Conservation (phyloP, 1,140 invertebrate genomes). For the Armadillidium nasatum region DNA sequence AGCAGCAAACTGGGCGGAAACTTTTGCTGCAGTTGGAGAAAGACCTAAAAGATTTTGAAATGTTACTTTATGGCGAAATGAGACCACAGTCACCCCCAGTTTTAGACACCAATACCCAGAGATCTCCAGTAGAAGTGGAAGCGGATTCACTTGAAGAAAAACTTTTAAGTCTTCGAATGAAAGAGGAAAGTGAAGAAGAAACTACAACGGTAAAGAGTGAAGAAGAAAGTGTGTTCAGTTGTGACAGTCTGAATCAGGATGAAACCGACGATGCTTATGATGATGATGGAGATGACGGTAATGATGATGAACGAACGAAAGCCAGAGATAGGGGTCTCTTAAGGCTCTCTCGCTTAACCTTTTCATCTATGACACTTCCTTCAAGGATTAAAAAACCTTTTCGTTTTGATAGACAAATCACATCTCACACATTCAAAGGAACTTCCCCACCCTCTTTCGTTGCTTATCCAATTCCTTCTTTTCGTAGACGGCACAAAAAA, state of each 20-base stretch:
- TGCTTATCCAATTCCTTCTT: no score
- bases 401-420: not conserved
- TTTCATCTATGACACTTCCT: not conserved
- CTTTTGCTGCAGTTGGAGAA: constrained; percentile 38
- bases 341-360: not conserved
- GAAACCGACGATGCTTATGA: constrained; percentile 20
- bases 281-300: constrained; percentile 22
- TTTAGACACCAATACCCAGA: constrained; percentile 29
- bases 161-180: not conserved
- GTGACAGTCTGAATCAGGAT: constrained; percentile 42
- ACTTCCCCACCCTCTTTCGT: constrained; percentile 26
- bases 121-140: not conserved
- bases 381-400: not conserved
- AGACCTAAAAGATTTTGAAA: constrained; percentile 38
- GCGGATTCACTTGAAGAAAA: constrained; percentile 8
- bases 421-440: constrained; percentile 16
- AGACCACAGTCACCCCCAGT: constrained; percentile 30
- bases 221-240: constrained; percentile 39
- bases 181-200: constrained; percentile 26
- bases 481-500: constrained; percentile 17
- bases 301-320: not conserved
- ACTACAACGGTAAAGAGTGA: constrained; percentile 42
- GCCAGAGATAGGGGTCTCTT: not conserved
- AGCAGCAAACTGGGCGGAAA: constrained; percentile 36
- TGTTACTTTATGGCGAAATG: constrained; percentile 23